Evolutionary conservation across 2,113 vertebrate genomes (phyloP), one percentile per base, ranked within the genome.

Genomic region (Notiomystis cincta): DNA sequence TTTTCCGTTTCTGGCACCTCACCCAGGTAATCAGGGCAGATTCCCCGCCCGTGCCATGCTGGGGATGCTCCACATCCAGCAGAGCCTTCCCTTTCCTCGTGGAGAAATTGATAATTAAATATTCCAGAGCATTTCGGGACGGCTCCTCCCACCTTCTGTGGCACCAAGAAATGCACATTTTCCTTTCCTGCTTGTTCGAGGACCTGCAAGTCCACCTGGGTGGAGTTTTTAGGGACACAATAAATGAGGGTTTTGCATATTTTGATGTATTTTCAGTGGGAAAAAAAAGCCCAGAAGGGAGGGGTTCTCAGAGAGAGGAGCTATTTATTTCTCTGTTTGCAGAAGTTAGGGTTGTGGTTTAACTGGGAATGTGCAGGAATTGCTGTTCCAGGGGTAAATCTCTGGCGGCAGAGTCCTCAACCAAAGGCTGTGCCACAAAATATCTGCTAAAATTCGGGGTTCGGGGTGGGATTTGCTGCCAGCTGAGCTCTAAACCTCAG

Each of bases 1-100:
- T 47, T 31, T 50, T 2, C 0, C 3, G 3, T 28, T 71, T n/a
- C 16, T 21, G 38, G 9, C 23, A 9, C 16, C 24, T 70, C 51
- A 17, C 60, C 33, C 23, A 9, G 1, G 0, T 16, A 4, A 15
- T 1, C 47, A 23, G 81, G 27, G 31, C 45, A 33, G 30, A 30
- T 18, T 58, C 3, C 61, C 66, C 33, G 48, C 50, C 5, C 3
- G 23, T 45, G 35, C 28, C 30, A 0, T 0, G 13, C 27, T 30
- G 61, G n/a, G 19, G 13, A 7, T 27, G 14, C 10, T 24, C 2
- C 14, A 10, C 8, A 5, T 4, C n/a, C 20, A 22, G 31, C 56
- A 31, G 22, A 35, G 40, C 1, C 19, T 69, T 70, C 18, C 81
- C 15, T 30, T 83, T 73, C 6, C 40, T 48, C 33, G 2, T 15